Conservation (phyloP, 2,797 vertebrate species). For the Melanotaenia maccullochi region DNA sequence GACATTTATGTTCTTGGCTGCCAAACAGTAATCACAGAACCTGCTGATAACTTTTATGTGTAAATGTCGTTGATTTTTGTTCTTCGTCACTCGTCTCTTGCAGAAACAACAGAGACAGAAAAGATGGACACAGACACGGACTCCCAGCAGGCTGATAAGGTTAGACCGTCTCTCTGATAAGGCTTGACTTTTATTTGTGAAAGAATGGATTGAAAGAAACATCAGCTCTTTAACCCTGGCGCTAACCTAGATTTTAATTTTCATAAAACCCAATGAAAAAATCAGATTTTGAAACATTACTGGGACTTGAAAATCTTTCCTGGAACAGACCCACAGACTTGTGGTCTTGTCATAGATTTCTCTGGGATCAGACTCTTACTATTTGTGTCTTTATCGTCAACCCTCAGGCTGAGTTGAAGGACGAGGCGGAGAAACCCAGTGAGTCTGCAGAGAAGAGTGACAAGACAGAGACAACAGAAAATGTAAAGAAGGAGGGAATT, state of each 20-base stretch:
- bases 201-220: not conserved
- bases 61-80: not conserved
- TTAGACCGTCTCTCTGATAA: constrained; percentile 58
- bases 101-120: constrained; percentile 91
- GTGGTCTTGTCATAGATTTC: not conserved
- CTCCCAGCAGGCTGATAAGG: constrained; percentile 91
- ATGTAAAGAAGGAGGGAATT: constrained; percentile 81
- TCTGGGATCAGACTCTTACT: not conserved
- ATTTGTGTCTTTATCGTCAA: not conserved
- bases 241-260: not conserved
- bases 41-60: not conserved
- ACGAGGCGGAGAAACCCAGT: constrained; percentile 82
- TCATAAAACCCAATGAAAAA: not conserved
- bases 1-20: not conserved
- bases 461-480: constrained; percentile 72
- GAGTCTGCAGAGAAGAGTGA: constrained; percentile 84
- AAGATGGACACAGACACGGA: constrained; percentile 93
- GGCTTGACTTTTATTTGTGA: not conserved
- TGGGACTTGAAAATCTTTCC: too few relatives aligned
- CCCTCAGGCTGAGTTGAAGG: constrained; percentile 81
- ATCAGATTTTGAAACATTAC: rapidly evolving
- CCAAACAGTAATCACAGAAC: not conserved
- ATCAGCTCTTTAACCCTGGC: not conserved
- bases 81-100: constrained; percentile 2
- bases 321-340: not conserved